These are phyloP conservation scores for Aethina tumida DNA, from an alignment of 1,140 invertebrate species.

Conservation along the genomic window DNA sequence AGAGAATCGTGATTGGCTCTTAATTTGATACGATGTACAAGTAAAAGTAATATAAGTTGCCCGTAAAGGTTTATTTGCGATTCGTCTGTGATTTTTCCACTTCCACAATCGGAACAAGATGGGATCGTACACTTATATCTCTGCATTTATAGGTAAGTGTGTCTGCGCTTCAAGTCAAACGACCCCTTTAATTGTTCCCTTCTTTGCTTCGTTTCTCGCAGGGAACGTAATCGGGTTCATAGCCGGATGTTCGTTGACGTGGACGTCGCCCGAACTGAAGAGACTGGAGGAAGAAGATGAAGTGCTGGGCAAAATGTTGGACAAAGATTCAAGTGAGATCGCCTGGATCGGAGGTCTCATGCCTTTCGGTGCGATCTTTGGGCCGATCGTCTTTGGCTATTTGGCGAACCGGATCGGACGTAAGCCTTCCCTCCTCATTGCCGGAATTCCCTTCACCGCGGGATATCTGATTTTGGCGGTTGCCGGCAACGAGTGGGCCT, in stretches of 20 bases:
- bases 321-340: constrained; percentile 39
- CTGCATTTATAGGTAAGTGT: constrained; percentile 9
- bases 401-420: constrained; percentile 37
- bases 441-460: constrained; percentile 24
- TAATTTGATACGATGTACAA: no score
- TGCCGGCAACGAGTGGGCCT: constrained; percentile 51
- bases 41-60: no score
- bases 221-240: constrained; percentile 20
- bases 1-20: no score
- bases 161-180: background rate
- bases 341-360: constrained; percentile 76
- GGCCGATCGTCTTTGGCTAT: constrained; percentile 30
- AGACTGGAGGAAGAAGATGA: constrained; percentile 19
- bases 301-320: constrained; percentile 25
- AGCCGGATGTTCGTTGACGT: constrained; percentile 19
- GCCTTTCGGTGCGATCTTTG: constrained; percentile 61
- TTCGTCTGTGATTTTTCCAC: no score
- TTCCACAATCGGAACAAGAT: no score
- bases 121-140: constrained; percentile 7
- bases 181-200: background rate
- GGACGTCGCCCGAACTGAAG: constrained; percentile 25
- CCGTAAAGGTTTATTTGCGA: no score
- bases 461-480: constrained; percentile 19
- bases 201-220: constrained; percentile 16
- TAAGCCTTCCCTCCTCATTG: constrained; percentile 38